phyloP scores from a whole-genome alignment of 2,888 invertebrate species.

The Drosophila formosana region DNA sequence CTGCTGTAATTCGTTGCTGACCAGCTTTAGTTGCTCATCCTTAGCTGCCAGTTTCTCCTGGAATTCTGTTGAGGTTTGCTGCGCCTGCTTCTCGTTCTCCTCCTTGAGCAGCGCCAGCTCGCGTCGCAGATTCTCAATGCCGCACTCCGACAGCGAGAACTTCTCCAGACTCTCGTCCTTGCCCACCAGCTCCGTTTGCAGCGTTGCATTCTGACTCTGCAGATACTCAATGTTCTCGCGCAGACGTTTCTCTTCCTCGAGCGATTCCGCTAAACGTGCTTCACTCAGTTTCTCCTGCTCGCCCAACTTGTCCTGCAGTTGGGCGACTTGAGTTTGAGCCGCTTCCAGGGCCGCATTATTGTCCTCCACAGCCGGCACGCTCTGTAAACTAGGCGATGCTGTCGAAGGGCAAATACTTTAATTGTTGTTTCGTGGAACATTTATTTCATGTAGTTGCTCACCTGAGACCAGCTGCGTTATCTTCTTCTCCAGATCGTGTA shows the following conservation, averaged over 20 bases:
- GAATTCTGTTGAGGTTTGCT: constrained; percentile 49
- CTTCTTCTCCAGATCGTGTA: constrained; percentile 82
- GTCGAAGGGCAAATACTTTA: not conserved
- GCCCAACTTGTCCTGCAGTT: constrained; percentile 59
- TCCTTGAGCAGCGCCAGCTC: constrained; percentile 74
- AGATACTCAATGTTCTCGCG: constrained; percentile 76
- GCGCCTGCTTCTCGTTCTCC: constrained; percentile 74
- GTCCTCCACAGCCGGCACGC: constrained; percentile 44
- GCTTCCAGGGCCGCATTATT: constrained; percentile 42
- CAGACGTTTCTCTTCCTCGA: constrained; percentile 73
- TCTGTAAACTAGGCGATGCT: constrained; percentile 73
- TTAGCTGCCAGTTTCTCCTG: constrained; percentile 63
- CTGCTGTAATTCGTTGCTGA: constrained; percentile 55
- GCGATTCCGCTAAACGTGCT: constrained; percentile 52
- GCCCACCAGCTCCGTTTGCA: constrained; percentile 76
- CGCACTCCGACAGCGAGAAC: constrained; percentile 77
- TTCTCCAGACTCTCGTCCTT: constrained; percentile 84
- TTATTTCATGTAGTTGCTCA: constrained; percentile 23
- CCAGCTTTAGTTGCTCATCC: constrained; percentile 58
- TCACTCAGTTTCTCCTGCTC: constrained; percentile 55
- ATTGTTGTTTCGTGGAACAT: too few species aligned
- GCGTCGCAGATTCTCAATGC: constrained; percentile 78
- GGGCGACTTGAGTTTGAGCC: constrained; percentile 49
- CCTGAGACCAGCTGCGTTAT: constrained; percentile 73
- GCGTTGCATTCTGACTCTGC: constrained; percentile 73